Percentiles rank a stretch among this genome's conserved stretches.
These are phyloP conservation scores for Coenobita brevimanus DNA, from an alignment of 1,140 invertebrate species.

Conservation along the genomic window DNA sequence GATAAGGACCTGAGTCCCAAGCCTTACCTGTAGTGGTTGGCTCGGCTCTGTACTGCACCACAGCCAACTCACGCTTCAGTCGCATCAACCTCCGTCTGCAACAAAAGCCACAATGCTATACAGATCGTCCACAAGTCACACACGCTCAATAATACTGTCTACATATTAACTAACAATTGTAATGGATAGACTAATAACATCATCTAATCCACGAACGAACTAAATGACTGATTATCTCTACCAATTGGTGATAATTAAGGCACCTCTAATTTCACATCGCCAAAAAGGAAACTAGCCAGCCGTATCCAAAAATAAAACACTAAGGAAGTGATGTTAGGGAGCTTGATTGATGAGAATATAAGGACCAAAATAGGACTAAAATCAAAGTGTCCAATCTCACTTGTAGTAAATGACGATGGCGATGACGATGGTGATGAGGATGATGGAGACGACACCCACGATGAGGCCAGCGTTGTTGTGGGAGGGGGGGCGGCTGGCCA, in stretches of 20 bases:
- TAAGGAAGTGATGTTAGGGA: no score
- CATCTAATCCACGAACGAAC: no score
- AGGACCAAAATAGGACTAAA: neutral
- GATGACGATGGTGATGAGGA: slow-evolving; percentile 78
- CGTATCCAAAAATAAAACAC: no score
- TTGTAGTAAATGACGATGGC: slow-evolving; percentile 84
- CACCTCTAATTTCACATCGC: no score
- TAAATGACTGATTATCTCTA: no score
- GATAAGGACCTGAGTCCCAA: neutral
- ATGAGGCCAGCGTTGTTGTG: slow-evolving; percentile 70
- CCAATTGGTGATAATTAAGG: no score
- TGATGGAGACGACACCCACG: slow-evolving; percentile 78
- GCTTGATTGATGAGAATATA: no score
- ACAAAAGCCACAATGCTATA: neutral
- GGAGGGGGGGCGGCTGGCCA: slow-evolving; percentile 31
- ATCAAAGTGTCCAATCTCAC: neutral
- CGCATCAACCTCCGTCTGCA: slow-evolving; percentile 80
- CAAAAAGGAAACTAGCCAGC: no score
- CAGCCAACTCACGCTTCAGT: slow-evolving; percentile 88
- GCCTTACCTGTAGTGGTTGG: slow-evolving; percentile 73
- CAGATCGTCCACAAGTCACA: no score
- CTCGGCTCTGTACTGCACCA: slow-evolving; percentile 92
- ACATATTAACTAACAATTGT: no score
- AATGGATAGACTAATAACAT: no score
- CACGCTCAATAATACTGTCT: no score